Base-by-base conservation (phyloP, 1,140 invertebrate species). In the Octopus bimaculoides region DNA sequence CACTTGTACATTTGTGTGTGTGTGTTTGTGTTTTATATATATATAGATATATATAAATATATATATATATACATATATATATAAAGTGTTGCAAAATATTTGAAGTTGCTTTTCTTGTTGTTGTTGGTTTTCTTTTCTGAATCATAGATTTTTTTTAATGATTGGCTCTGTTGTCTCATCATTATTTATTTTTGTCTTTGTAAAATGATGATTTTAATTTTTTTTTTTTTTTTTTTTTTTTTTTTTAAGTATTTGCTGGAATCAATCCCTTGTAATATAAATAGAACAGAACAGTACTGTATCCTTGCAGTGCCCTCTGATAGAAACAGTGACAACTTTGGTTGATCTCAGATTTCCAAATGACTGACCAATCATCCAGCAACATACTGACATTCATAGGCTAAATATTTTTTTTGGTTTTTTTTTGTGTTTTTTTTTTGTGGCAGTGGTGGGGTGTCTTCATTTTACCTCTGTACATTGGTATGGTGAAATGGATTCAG, bases 281-380 rank as follows among this genome's bases (percentile, higher is more conserved):
- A 14, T 71, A 20, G 66, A 71, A 71, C 66, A 71, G 66, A 71
- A 71, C 66, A 71, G 66, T 71, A 71, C 66, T 71, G 66, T 71
- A 71, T 71, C 26, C 17, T 61, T 71, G 26, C 66, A 71, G 66
- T 71, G 66, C 66, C 17, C 66, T 14, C 66, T 71, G 66, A 71
- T 71, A 71, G 17, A 71, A 6, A 71, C 66, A 71, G 26, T 71
- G 66, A 71, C 66, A 20, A 71, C 66, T 71, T 41, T 20, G 14
- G 26, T 71, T 71, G 66, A 71, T 71, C 66, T 71, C 66, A 71
- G 66, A 71, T n/a, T 71, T 71, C 17, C 66, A 14, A 71, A 71
- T 14, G 66, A 71, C 66, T 71, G 66, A 71, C 66, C 66, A 71
- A 71, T 71, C 66, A 71, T 71, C 66, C 66, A 71, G 66, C 66